Evolutionary conservation across 2,113 vertebrate genomes (phyloP), one percentile per base, ranked within the genome.

Genomic region (Okapia johnstoni): DNA sequence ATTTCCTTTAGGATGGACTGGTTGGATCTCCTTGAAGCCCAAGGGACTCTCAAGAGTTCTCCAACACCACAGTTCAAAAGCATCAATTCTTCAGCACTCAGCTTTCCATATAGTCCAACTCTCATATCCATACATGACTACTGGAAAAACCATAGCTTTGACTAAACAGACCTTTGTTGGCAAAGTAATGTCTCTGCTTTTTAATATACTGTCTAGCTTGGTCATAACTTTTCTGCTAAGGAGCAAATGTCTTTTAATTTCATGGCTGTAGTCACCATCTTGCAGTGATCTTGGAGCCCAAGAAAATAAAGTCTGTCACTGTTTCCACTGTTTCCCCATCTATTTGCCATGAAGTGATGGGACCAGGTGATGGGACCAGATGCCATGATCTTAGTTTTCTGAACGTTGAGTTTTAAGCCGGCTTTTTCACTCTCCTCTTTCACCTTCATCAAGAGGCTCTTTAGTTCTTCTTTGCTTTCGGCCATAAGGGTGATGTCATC

Each of bases 21-120:
- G 8, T 1, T 36, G 16, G 33, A 36, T 66, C 33, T 66, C 63
- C 33, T 36, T 33, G 4, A 5, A 66, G 63, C 4, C 16, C 63
- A 21, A 21, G 17, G 33, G 63, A 66, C 33, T 36, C 63, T 66
- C 33, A 66, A 11, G 63, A 66, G 33, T 66, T 66, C 33, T 66
- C 17, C 63, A 66, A 36, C 33, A 36, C 63, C 33, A 66, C 33
- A 66, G 4, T 36, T 36, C 16, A 19, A 10, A n/a, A 36, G 63
- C 33, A 66, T 19, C 63, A 66, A 1, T n/a, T 66, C 7, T n/a
- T 66, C 5, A 0, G 0, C 2, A 1, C 7, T 66, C 16, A 36
- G 33, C 33, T 19, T n/a, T 36, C 63, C n/a, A 19, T 19, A 66
- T n/a, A n/a, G 63, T 66, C 8, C 33, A 66, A 36, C 16, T 66